Percentiles rank a stretch among this genome's conserved stretches.
phyloP scores from a whole-genome alignment of 2,797 vertebrate genomes.

The Brachyrhaphis roseni region DNA sequence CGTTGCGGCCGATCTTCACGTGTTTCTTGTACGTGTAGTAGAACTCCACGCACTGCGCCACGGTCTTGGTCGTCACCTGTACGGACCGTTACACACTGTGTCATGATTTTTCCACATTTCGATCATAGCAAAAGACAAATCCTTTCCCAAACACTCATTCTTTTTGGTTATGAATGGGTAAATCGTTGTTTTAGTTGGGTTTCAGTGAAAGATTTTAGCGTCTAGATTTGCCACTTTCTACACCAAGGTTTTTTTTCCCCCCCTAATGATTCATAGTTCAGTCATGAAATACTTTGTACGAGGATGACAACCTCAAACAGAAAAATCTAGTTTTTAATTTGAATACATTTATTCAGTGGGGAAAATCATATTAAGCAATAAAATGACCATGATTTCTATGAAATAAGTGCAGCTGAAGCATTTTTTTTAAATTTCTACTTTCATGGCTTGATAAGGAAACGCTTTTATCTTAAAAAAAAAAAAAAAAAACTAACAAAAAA shows the following conservation, averaged over 20 bases:
- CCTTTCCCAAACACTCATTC: background rate
- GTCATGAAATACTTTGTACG: background rate
- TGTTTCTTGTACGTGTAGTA: conserved; percentile 98
- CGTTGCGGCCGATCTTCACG: conserved; percentile 94
- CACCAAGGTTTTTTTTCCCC: background rate
- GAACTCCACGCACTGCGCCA: conserved; percentile 97
- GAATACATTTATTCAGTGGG: background rate
- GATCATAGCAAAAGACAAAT: background rate
- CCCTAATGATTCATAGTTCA: background rate
- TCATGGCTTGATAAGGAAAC: background rate
- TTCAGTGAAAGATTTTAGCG: background rate
- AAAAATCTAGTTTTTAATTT: background rate
- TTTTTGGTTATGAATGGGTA: background rate
- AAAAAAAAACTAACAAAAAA: no score
- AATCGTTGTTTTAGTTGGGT: background rate
- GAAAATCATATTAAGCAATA: background rate
- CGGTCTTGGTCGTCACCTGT: conserved; percentile 94
- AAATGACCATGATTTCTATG: no score
- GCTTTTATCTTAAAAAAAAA: background rate
- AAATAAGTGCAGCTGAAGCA: background rate
- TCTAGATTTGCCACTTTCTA: background rate
- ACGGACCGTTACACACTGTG: background rate
- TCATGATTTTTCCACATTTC: background rate
- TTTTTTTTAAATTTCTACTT: background rate
- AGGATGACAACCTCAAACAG: background rate